Evolutionary conservation across 2,888 invertebrate genomes (phyloP).

Genomic region (Tricholauxania praeusta): DNA sequence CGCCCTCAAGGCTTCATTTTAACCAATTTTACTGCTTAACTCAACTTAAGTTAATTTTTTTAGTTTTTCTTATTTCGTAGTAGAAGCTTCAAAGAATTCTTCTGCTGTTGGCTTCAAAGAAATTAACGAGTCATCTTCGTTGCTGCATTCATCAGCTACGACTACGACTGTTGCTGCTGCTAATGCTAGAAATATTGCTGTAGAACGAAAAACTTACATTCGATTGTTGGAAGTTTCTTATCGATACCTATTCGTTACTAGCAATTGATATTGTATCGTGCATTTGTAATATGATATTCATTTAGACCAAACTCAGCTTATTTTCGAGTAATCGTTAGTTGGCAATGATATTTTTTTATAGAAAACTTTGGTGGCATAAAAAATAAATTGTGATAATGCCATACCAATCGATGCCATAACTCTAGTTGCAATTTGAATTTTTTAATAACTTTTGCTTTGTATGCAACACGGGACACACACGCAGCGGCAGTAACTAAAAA

Average conservation of each 20-base stretch:
- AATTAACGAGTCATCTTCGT: conserved; percentile 5
- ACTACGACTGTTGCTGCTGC: background rate
- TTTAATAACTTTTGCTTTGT: conserved; percentile 28
- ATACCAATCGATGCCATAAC: background rate
- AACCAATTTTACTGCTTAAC: conserved; percentile 12
- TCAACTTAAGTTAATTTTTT: background rate
- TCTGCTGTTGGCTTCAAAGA: background rate
- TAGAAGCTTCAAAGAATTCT: background rate
- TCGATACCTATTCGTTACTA: too few relatives aligned
- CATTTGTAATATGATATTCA: too few relatives aligned
- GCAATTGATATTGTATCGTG: too few relatives aligned
- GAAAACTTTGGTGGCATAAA: too few relatives aligned
- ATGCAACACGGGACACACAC: conserved; percentile 37
- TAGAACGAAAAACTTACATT: too few relatives aligned
- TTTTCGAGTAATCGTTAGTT: too few relatives aligned
- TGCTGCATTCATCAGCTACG: background rate
- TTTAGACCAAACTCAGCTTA: too few relatives aligned
- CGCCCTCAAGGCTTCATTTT: conserved; percentile 59
- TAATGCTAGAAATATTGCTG: background rate
- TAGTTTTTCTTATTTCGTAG: background rate
- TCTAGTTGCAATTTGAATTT: background rate
- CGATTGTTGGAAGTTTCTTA: too few relatives aligned
- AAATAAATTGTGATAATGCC: too few relatives aligned
- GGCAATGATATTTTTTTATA: too few relatives aligned
- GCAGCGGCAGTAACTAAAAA: conserved; percentile 29